Evolutionary conservation across 1,140 invertebrate genomes (phyloP), one percentile per base, ranked within the genome.

Genomic region (Vanessa atalanta): DNA sequence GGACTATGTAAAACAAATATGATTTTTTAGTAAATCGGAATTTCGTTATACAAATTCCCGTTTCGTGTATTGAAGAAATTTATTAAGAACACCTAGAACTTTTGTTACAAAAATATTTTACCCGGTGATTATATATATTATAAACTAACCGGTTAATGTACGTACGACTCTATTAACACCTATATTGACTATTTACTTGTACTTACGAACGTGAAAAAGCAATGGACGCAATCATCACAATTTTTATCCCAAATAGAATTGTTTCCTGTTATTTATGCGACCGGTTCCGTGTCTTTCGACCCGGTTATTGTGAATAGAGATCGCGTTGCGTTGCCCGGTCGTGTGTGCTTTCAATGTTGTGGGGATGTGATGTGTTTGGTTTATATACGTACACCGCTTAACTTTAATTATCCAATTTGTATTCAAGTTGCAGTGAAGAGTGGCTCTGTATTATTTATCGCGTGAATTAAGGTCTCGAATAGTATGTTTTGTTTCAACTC

Each of bases 391-490:
- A 43, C 37, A 43, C 7, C 84, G 84, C 85, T 89, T 88, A 88
- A 88, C 75, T 85, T 89, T 90, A 90, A 90, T 90, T 89, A 87
- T 77, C 75, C 84, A 83, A 90, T 90, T 90, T 90, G 88, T 89
- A 90, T 89, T 90, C 87, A 90, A 89, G 83, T 90, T 88, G 87
- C 85, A 88, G 72, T 83, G 86, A 89, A 89, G 84, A 89, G 83
- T 83, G 84, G 83, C 70, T 83, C 79, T 89, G 80, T 89, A 89
- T 89, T 88, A 90, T 90, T 90, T 88, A 90, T 88, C 81, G 79
- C 81, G 74, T 72, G 80, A 87, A 87, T 88, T 85, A 87, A 85
- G 82, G 78, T 71, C 78, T 72, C 65, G 69, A 57, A 65, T 70
- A 51, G 20, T 71, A 66, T 70, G 76, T 72, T 75, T 75, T 64